A percentile compares a stretch with the other conserved stretches of the same genome.
Conservation (phyloP, 2,797 vertebrate species). For the Scomberomorus guttatus region DNA sequence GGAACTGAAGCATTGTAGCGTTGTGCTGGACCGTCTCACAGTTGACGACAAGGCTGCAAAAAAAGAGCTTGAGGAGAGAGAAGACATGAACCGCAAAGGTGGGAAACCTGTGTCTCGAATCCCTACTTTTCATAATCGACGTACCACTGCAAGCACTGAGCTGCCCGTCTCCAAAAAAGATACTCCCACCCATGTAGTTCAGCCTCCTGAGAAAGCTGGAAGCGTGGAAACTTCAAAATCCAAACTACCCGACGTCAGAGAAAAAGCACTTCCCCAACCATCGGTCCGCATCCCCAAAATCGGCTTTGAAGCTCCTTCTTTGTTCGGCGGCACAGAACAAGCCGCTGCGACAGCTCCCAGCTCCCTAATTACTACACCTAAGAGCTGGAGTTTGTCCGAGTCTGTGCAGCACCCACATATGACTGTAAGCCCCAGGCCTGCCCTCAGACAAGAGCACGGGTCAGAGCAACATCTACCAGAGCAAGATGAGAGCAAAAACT, state of each 20-base stretch:
- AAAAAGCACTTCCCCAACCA: constrained; percentile 50
- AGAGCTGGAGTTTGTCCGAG: constrained; percentile 35
- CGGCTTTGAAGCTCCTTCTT: constrained; percentile 35
- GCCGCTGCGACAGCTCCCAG: neutral
- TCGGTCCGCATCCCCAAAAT: constrained; percentile 46
- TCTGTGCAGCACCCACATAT: constrained; percentile 24
- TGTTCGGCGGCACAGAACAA: constrained; percentile 37
- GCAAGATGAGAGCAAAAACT: neutral
- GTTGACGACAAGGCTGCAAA: constrained; percentile 49
- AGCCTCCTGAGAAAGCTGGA: constrained; percentile 38
- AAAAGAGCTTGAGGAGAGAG: constrained; percentile 73
- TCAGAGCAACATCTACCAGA: neutral
- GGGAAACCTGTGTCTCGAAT: constrained; percentile 81
- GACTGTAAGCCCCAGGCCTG: constrained; percentile 72
- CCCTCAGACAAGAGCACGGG: constrained; percentile 63
- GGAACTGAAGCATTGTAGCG: constrained; percentile 68
- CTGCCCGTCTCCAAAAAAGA: constrained; percentile 57
- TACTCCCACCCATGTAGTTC: constrained; percentile 6
- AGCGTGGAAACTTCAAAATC: constrained; percentile 53
- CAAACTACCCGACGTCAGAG: constrained; percentile 66
- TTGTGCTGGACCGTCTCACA: constrained; percentile 73
- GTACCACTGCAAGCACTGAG: constrained; percentile 35
- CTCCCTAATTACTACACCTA: constrained; percentile 14
- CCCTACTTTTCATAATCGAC: constrained; percentile 84
- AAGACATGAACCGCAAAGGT: constrained; percentile 77